Evolutionary conservation across 1,140 invertebrate species (phyloP).

Genomic region (Eupeodes corollae): DNA sequence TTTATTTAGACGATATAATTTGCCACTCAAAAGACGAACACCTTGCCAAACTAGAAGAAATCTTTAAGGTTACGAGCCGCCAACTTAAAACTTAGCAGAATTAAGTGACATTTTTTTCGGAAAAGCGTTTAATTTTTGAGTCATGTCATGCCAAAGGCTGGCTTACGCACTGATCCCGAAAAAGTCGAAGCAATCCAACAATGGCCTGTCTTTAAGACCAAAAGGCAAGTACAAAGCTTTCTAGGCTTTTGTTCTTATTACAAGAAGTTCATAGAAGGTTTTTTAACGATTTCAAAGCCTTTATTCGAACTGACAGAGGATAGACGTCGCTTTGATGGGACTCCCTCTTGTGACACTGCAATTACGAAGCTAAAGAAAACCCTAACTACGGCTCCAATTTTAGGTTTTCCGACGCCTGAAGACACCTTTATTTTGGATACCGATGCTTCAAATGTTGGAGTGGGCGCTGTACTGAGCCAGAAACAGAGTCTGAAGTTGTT

Average conservation of each 20-base stretch:
- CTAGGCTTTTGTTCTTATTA: slow-evolving; percentile 2
- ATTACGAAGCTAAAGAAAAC: neutral
- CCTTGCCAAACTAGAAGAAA: neutral
- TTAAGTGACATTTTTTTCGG: neutral
- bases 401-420: neutral
- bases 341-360: neutral
- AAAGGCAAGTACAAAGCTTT: slow-evolving; percentile 4
- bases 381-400: neutral
- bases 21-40: neutral
- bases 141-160: neutral
- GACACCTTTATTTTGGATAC: slow-evolving; percentile 15
- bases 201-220: neutral
- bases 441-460: slow-evolving; percentile 12
- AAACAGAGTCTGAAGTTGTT: slow-evolving; percentile 11
- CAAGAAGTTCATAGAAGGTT: slow-evolving; percentile 2
- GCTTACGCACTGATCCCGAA: neutral
- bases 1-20: slow-evolving; percentile 8
- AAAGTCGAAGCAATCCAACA: neutral
- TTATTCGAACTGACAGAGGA: neutral
- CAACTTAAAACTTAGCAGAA: neutral
- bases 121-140: slow-evolving; percentile 1
- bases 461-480: slow-evolving; percentile 15
- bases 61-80: neutral
- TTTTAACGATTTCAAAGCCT: neutral
- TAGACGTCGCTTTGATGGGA: neutral